Conservation (phyloP, 2,113 vertebrate genomes). For the Rostratula benghalensis region DNA sequence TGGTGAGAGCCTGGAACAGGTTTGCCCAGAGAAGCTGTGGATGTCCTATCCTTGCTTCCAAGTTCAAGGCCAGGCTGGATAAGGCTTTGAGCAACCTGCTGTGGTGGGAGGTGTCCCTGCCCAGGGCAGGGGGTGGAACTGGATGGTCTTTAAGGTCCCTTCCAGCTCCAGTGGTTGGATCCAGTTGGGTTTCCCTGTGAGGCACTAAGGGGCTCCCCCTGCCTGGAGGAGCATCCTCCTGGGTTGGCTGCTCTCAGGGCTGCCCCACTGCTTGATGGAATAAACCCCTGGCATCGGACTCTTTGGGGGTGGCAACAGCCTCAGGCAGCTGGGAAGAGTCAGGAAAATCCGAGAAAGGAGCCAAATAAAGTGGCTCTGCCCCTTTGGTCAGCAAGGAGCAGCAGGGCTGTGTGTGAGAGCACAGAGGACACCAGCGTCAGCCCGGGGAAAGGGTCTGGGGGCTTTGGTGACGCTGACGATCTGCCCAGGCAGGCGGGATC, state of each 20-base stretch:
- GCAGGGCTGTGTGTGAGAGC: neutral
- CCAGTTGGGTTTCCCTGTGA: neutral
- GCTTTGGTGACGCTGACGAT: neutral
- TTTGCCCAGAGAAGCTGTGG: too few species aligned
- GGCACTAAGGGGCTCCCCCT: neutral
- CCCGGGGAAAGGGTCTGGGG: accelerated
- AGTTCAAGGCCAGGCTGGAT: too few species aligned
- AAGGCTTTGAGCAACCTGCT: too few species aligned
- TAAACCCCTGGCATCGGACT: accelerated
- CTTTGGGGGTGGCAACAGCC: neutral
- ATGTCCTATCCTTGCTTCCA: too few species aligned
- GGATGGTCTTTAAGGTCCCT: too few species aligned
- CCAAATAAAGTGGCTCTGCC: neutral
- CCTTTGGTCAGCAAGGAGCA: neutral
- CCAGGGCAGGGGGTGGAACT: too few species aligned
- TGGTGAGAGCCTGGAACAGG: too few species aligned
- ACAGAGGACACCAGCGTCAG: accelerated
- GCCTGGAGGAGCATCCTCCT: neutral
- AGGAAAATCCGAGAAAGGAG: neutral
- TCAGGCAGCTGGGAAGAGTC: neutral
- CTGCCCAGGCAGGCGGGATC: neutral
- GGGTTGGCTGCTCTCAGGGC: neutral
- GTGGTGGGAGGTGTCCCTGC: too few species aligned
- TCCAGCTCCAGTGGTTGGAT: neutral
- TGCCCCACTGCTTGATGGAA: neutral